These are phyloP conservation scores for Rhinoraja longicauda DNA, from an alignment of 2,797 vertebrate species.

Conservation along the genomic window DNA sequence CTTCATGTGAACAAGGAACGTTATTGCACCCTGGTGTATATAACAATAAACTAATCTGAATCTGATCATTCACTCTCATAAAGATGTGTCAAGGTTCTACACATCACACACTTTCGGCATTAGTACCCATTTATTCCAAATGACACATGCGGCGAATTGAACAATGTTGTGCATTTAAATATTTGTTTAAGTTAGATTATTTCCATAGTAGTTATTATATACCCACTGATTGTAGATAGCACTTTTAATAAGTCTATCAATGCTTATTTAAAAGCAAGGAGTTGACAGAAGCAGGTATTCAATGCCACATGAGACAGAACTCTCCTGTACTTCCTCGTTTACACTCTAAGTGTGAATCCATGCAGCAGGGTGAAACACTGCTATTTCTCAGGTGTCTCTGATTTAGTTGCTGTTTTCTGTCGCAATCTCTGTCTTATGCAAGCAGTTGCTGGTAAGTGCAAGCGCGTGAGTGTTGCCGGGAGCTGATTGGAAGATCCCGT, in stretches of 20 bases:
- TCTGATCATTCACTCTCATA: neutral
- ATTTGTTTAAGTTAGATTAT: neutral
- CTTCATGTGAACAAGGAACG: too few species aligned
- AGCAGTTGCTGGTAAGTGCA: slow-evolving; percentile 41
- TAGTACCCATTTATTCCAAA: neutral
- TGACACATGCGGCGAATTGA: neutral
- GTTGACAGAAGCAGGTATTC: neutral
- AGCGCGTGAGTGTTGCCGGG: slow-evolving; percentile 42
- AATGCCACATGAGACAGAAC: neutral
- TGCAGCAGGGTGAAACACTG: accelerated
- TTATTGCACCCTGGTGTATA: too few species aligned
- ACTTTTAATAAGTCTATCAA: neutral
- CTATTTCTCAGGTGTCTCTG: accelerated
- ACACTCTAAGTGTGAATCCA: neutral
- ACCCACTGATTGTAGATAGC: neutral
- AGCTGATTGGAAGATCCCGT: slow-evolving; percentile 47
- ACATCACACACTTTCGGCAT: neutral
- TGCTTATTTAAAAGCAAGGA: neutral
- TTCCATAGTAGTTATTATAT: neutral
- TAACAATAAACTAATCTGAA: too few species aligned
- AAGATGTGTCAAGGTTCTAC: neutral
- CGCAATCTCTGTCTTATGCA: slow-evolving; percentile 41
- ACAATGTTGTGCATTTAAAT: neutral
- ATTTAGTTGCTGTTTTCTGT: slow-evolving; percentile 35
- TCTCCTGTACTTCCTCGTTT: neutral